Evolutionary conservation across 2,797 vertebrate genomes (phyloP).

Genomic region (Phalloptychus januarius): DNA sequence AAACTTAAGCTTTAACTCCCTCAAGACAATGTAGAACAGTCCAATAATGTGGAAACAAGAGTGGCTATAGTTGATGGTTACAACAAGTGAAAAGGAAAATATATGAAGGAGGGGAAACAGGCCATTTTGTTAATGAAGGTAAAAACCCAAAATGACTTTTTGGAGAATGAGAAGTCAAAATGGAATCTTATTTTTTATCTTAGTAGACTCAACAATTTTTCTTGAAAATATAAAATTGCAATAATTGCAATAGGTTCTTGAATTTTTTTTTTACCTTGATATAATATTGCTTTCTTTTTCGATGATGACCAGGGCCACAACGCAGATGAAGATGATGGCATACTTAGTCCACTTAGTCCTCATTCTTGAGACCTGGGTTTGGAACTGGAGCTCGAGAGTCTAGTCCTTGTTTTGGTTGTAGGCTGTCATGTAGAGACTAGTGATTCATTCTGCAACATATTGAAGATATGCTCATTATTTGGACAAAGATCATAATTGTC

Average conservation of each 20-base stretch:
- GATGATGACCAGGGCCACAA: conserved; percentile 90
- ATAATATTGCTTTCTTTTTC: conserved; percentile 98
- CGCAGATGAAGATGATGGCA: conserved; percentile 87
- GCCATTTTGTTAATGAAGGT: not conserved
- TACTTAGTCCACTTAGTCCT: conserved; percentile 95
- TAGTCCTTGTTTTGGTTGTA: conserved; percentile 39
- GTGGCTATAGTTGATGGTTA: not conserved
- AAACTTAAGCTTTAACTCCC: not conserved
- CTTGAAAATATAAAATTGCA: not conserved
- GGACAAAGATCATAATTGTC: not conserved
- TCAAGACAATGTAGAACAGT: not conserved
- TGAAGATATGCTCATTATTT: not conserved
- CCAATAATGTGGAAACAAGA: not conserved
- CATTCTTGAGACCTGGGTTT: conserved; percentile 82
- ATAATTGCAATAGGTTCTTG: not conserved
- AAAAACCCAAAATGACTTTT: not conserved
- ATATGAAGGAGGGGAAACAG: not conserved
- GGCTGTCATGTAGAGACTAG: conserved; percentile 35
- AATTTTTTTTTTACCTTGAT: conserved; percentile 87
- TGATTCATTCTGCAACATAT: conserved; percentile 62
- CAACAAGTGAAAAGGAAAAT: not conserved
- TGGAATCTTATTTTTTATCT: not conserved
- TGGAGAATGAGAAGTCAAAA: not conserved
- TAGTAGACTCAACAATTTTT: not conserved
- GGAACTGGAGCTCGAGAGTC: conserved; percentile 39